These are phyloP conservation scores for Urocynchramus pylzowi DNA, from an alignment of 2,113 vertebrate genomes.

Conservation along the genomic window DNA sequence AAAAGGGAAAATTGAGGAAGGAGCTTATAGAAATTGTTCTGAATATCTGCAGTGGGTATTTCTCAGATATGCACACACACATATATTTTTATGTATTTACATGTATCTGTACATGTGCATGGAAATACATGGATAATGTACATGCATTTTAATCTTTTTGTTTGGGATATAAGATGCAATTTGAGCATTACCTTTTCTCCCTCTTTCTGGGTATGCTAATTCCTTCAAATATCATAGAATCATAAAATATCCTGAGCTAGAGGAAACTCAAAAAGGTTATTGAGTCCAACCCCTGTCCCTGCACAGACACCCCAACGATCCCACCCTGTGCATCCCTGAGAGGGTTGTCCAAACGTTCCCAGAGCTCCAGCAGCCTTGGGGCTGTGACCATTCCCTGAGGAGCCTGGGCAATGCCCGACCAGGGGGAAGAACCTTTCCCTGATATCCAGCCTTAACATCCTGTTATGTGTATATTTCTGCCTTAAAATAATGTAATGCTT, in stretches of 20 bases:
- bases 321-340: not conserved
- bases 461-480: not conserved
- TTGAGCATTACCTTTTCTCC: not conserved
- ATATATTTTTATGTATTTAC: not conserved
- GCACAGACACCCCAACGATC: not conserved
- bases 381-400: not conserved
- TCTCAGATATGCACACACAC: not conserved
- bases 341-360: rapidly evolving
- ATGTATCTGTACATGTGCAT: rapidly evolving
- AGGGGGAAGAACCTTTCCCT: not conserved
- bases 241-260: not conserved
- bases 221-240: not conserved
- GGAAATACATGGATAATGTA: not conserved
- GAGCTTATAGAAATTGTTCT: not conserved
- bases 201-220: not conserved
- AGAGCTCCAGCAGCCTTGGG: not conserved
- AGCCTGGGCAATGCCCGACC: not conserved
- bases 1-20: not conserved
- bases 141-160: not conserved
- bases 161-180: not conserved
- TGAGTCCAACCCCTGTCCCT: rapidly evolving
- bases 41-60: not conserved
- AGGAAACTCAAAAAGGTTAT: no score
- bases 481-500: not conserved
- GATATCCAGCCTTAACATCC: not conserved